Conservation (phyloP, 2,797 vertebrate species). For the Rhinella marina region DNA sequence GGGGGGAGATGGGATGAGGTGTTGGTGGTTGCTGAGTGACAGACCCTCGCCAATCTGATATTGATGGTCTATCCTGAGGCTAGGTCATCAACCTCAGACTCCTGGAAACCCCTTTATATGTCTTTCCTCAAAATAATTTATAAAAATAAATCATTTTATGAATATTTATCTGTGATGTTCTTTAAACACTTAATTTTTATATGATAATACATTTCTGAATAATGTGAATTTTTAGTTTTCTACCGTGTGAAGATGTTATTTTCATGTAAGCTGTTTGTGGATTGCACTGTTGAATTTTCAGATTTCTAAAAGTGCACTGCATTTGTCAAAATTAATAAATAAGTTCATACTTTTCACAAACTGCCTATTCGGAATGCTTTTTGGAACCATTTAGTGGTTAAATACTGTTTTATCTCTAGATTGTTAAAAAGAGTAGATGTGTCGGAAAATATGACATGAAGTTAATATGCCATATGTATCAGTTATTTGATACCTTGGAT, state of each 20-base stretch:
- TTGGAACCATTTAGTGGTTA: neutral
- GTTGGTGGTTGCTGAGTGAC: too few relatives aligned
- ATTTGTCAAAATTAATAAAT: neutral
- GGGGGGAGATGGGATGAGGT: too few relatives aligned
- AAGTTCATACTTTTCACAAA: neutral
- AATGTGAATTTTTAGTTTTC: neutral
- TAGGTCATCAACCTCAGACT: too few relatives aligned
- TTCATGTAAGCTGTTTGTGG: conserved; percentile 1
- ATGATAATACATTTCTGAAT: neutral
- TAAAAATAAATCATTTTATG: neutral
- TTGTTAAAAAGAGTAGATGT: too few relatives aligned
- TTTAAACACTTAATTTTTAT: neutral
- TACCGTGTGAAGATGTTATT: neutral
- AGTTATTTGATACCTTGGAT: too few relatives aligned
- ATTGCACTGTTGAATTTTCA: conserved; percentile 8
- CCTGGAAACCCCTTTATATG: neutral
- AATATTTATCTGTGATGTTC: neutral
- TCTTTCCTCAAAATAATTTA: neutral
- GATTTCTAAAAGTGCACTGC: conserved; percentile 7
- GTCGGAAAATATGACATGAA: too few relatives aligned
- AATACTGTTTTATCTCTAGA: neutral
- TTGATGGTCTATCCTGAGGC: too few relatives aligned
- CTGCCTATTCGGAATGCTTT: neutral
- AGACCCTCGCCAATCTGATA: too few relatives aligned
- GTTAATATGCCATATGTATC: too few relatives aligned